phyloP scores from a whole-genome alignment of 2,888 invertebrate species.

The Alsophila aescularia region DNA sequence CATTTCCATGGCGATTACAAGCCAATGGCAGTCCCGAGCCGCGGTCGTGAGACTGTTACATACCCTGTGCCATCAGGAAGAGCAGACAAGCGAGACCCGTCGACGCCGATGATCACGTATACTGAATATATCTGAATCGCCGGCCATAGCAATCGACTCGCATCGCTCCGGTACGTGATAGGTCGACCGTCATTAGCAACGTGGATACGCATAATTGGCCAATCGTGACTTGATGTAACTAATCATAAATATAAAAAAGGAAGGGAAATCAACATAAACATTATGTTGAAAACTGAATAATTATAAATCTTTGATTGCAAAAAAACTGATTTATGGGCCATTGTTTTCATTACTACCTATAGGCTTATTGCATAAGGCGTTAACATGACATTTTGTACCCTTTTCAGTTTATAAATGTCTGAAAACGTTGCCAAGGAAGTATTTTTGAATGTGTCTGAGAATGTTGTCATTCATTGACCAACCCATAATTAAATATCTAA shows the following conservation, averaged over 20 bases:
- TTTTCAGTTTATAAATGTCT: too few species aligned
- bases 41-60: not conserved
- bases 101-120: not conserved
- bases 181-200: conserved; percentile 46
- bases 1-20: conserved; percentile 29
- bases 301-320: conserved; percentile 16
- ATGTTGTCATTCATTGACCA: too few species aligned
- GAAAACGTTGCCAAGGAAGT: too few species aligned
- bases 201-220: conserved; percentile 28
- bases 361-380: too few species aligned
- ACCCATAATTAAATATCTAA: too few species aligned
- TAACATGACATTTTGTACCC: too few species aligned
- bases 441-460: too few species aligned
- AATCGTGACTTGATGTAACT: conserved; percentile 37
- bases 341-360: too few species aligned
- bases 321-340: conserved; percentile 1
- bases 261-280: conserved; percentile 28
- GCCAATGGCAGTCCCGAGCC: conserved; percentile 13
- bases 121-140: not conserved
- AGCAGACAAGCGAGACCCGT: not conserved
- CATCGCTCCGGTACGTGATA: conserved; percentile 52
- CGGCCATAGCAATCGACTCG: conserved; percentile 18
- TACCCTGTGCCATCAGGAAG: not conserved
- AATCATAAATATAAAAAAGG: conserved; percentile 31
- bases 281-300: conserved; percentile 24